A percentile compares a stretch with the other conserved stretches of the same genome.
phyloP scores from a whole-genome alignment of 2,888 invertebrate species.

The Papilio protenor region DNA sequence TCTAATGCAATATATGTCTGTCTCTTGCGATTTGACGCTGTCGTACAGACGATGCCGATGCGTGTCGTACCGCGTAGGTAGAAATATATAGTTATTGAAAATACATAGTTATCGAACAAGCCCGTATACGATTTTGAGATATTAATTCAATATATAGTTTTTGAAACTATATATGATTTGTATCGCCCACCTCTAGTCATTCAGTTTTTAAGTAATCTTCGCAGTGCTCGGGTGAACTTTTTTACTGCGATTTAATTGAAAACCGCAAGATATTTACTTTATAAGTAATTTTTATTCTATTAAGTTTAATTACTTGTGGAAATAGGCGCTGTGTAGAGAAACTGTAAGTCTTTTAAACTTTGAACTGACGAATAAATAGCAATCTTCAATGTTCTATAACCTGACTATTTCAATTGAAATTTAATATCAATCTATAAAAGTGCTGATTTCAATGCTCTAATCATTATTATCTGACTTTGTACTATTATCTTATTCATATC shows the following conservation, averaged over 20 bases:
- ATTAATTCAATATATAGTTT: too few relatives aligned
- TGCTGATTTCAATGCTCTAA: not conserved
- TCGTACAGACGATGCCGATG: too few relatives aligned
- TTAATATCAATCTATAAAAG: not conserved
- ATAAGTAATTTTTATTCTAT: not conserved
- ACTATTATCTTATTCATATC: not conserved
- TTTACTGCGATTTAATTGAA: not conserved
- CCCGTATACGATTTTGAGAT: too few relatives aligned
- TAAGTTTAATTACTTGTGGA: not conserved
- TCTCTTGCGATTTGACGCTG: too few relatives aligned
- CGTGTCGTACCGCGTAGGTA: too few relatives aligned
- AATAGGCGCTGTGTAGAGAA: not conserved
- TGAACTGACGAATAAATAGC: not conserved
- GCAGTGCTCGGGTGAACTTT: not conserved
- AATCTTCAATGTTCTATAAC: not conserved
- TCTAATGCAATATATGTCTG: too few relatives aligned
- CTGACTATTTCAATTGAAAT: not conserved
- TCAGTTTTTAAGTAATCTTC: not conserved
- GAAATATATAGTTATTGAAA: too few relatives aligned
- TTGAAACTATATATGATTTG: too few relatives aligned
- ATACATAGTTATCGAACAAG: too few relatives aligned
- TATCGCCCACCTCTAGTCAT: too few relatives aligned
- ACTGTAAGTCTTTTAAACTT: not conserved
- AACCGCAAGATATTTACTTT: not conserved
- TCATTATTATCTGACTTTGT: not conserved